Percentiles rank a stretch among this genome's conserved stretches.
Conservation (phyloP, 1,140 invertebrate species). For the Drosophila kohkoa region DNA sequence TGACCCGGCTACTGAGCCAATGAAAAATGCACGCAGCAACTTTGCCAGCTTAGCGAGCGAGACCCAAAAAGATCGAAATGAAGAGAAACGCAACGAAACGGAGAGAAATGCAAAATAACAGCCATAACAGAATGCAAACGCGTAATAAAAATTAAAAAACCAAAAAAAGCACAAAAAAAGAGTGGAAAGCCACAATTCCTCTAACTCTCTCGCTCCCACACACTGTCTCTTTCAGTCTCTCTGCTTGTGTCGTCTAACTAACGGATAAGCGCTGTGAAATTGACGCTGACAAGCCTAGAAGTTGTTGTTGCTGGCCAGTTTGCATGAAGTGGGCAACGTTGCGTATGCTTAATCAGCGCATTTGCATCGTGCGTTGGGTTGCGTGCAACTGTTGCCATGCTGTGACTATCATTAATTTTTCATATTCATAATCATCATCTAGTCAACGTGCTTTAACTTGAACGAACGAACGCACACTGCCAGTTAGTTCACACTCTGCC, state of each 20-base stretch:
- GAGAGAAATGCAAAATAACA: conserved; percentile 71
- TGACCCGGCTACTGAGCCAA: conserved; percentile 78
- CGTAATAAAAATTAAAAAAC: conserved; percentile 78
- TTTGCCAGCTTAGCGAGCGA: conserved; percentile 12
- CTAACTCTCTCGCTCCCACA: neutral
- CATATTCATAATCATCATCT: conserved; percentile 83
- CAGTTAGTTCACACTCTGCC: conserved; percentile 20
- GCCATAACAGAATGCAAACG: conserved; percentile 78
- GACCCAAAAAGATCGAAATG: conserved; percentile 15
- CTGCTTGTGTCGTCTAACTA: conserved; percentile 54
- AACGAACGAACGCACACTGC: conserved; percentile 25
- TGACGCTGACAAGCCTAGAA: conserved; percentile 75
- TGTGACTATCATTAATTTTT: conserved; percentile 83
- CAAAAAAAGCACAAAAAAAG: conserved; percentile 21
- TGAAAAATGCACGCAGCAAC: conserved; percentile 69
- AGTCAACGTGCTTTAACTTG: conserved; percentile 66
- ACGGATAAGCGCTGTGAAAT: conserved; percentile 75
- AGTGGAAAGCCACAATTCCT: conserved; percentile 59
- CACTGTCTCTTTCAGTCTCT: neutral
- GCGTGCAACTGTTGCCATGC: conserved; percentile 80
- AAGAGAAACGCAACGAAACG: conserved; percentile 39
- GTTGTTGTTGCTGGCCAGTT: conserved; percentile 27
- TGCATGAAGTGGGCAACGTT: conserved; percentile 60
- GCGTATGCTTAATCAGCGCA: conserved; percentile 79
- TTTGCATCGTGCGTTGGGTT: conserved; percentile 61